phyloP scores from a whole-genome alignment of 2,797 vertebrate species.

The Perdix hodgsoniae region DNA sequence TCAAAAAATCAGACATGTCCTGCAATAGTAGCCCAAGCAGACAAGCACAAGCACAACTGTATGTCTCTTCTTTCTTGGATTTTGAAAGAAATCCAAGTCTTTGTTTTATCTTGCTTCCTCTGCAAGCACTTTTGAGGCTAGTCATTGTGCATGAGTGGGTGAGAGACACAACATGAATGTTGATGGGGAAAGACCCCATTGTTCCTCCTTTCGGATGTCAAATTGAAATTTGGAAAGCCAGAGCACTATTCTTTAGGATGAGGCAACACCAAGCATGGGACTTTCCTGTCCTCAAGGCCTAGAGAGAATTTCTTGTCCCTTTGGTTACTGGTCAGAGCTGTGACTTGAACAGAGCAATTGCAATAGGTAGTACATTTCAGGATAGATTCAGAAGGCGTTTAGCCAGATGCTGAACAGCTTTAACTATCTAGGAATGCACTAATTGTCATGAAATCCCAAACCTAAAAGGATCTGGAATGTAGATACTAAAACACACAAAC shows the following conservation, averaged over 20 bases:
- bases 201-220: constrained; percentile 48
- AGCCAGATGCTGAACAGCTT: constrained; percentile 59
- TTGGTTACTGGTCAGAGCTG: constrained; percentile 56
- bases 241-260: constrained; percentile 23
- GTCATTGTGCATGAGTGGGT: constrained; percentile 18
- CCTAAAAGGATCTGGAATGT: constrained; percentile 32
- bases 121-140: constrained; percentile 7
- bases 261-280: constrained; percentile 17
- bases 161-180: neutral
- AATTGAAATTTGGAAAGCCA: constrained; percentile 34
- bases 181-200: constrained; percentile 28
- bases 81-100: constrained; percentile 14
- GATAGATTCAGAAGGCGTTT: constrained; percentile 55
- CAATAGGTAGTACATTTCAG: constrained; percentile 51
- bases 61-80: neutral
- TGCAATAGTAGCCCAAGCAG: neutral
- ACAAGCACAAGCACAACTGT: neutral
- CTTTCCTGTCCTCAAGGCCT: constrained; percentile 57
- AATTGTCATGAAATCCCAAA: constrained; percentile 48
- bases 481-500: neutral
- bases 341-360: constrained; percentile 69
- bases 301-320: constrained; percentile 62
- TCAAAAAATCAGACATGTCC: neutral
- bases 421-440: constrained; percentile 46
- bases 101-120: neutral